Conservation (phyloP, 2,113 vertebrate species). For the Sorex fumeus region DNA sequence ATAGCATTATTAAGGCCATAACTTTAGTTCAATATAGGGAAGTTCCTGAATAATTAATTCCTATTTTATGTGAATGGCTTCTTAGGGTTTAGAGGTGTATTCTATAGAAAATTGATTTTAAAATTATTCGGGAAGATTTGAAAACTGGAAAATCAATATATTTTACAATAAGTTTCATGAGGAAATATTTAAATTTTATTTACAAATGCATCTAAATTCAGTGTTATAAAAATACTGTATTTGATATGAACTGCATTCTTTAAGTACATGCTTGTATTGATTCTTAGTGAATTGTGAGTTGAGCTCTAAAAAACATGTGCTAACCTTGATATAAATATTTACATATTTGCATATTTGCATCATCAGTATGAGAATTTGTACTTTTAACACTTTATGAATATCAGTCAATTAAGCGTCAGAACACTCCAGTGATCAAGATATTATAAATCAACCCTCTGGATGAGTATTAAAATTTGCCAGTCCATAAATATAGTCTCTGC, state of each 20-base stretch:
- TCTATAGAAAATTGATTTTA: conserved; percentile 46
- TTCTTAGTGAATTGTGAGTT: conserved; percentile 70
- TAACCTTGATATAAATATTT: conserved; percentile 58
- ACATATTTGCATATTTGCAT: conserved; percentile 67
- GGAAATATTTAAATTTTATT: conserved; percentile 55
- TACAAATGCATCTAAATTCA: conserved; percentile 60
- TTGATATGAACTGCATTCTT: background rate
- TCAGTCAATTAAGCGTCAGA: conserved; percentile 76
- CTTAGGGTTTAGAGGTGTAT: background rate
- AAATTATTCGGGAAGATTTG: conserved; percentile 10
- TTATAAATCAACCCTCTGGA: conserved; percentile 58
- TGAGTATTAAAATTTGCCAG: conserved; percentile 51
- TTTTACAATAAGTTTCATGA: conserved; percentile 52
- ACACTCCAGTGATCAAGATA: conserved; percentile 65
- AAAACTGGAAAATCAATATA: conserved; percentile 68
- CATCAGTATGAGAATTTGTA: conserved; percentile 69
- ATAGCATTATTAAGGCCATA: background rate
- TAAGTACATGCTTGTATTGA: conserved; percentile 59
- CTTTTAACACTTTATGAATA: conserved; percentile 73
- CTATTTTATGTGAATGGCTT: conserved; percentile 14
- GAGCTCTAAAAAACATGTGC: conserved; percentile 59
- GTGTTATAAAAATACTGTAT: conserved; percentile 57
- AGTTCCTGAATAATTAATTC: background rate
- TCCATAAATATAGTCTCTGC: conserved; percentile 39
- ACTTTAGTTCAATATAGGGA: conserved; percentile 4